Evolutionary conservation across 1,140 invertebrate genomes (phyloP).

Genomic region (Ceratina calcarata): DNA sequence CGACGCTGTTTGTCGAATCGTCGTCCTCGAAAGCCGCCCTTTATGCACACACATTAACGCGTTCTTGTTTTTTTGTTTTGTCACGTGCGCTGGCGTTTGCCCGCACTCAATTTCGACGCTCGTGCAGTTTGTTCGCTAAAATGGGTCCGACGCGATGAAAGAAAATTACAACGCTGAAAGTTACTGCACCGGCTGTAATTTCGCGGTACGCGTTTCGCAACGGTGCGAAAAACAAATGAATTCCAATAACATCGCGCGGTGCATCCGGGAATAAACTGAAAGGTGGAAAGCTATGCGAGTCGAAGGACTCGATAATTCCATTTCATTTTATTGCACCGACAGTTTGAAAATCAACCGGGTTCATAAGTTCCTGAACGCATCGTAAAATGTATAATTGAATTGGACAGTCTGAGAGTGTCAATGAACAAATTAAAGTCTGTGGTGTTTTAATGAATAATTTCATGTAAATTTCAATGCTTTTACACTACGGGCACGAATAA

Average conservation of each 20-base stretch:
- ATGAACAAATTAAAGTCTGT: no score
- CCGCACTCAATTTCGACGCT: neutral
- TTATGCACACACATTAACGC: neutral
- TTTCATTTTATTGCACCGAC: constrained; percentile 16
- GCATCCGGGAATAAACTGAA: neutral
- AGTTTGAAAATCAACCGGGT: neutral
- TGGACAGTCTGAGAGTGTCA: no score
- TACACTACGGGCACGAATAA: no score
- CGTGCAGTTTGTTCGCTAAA: neutral
- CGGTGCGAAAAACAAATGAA: neutral
- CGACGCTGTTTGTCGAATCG: no score
- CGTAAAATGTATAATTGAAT: no score
- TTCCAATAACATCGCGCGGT: neutral
- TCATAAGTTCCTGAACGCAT: no score
- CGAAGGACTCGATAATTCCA: neutral
- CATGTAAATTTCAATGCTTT: no score
- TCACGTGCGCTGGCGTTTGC: neutral
- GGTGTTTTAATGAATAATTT: no score
- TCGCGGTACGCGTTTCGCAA: neutral
- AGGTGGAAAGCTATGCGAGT: neutral
- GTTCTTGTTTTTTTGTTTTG: neutral
- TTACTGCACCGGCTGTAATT: neutral
- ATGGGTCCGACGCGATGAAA: neutral
- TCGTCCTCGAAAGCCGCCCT: no score
- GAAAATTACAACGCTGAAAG: neutral